phyloP scores from a whole-genome alignment of 2,113 vertebrate species.

The Pelvicachromis taeniatus region DNA sequence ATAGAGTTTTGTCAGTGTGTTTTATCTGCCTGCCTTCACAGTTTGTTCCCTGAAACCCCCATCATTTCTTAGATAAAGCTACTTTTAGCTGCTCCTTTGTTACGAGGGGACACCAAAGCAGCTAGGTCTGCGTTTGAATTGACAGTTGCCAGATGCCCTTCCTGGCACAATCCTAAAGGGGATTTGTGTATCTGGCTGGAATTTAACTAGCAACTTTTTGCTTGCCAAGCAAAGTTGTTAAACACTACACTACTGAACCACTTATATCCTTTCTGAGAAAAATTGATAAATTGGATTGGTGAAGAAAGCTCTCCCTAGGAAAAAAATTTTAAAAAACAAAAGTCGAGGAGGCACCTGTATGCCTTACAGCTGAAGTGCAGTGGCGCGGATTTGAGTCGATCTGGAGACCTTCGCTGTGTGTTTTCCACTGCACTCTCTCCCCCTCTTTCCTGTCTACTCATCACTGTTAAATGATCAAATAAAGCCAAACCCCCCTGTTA shows the following conservation, averaged over 20 bases:
- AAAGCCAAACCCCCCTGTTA: background rate
- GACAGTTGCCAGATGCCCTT: background rate
- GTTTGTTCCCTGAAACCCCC: background rate
- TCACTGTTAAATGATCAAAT: background rate
- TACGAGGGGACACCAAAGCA: rapidly evolving
- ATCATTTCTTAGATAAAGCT: background rate
- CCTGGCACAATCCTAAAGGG: background rate
- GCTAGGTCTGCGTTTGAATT: background rate
- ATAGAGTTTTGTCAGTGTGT: conserved; percentile 65
- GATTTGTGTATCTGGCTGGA: background rate
- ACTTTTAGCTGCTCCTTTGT: background rate
- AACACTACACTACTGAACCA: background rate
- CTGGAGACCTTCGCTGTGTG: background rate
- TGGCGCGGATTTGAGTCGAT: background rate
- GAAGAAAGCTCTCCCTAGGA: background rate
- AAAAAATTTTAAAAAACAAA: background rate
- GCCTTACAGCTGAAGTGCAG: background rate
- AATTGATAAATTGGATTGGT: background rate
- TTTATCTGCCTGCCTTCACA: conserved; percentile 71
- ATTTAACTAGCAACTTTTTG: background rate
- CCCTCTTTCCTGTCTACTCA: background rate
- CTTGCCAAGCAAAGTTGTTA: background rate
- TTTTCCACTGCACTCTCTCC: background rate
- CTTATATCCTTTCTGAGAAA: background rate
- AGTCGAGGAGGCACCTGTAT: background rate